Conservation (phyloP, 2,888 invertebrate genomes). For the Phytoseiulus persimilis region DNA sequence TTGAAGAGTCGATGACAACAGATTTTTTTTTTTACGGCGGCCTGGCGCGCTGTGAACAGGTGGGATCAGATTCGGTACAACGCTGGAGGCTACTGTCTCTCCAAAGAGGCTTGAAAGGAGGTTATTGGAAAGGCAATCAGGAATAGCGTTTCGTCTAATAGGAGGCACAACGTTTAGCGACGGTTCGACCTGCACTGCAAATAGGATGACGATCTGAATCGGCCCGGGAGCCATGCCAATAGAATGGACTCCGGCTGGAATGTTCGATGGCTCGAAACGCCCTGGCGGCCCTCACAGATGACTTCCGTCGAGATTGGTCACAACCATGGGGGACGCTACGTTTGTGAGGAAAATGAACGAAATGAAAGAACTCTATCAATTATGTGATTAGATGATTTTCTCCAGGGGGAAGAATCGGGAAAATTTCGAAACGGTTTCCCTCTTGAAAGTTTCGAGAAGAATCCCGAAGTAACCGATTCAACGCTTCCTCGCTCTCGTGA, state of each 20-base stretch:
- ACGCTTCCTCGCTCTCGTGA: too few relatives aligned
- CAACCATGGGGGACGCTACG: neutral
- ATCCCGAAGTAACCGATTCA: too few relatives aligned
- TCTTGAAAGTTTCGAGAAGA: too few relatives aligned
- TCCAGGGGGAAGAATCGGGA: too few relatives aligned
- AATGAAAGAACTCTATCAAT: neutral
- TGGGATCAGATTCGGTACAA: neutral
- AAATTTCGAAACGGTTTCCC: too few relatives aligned
- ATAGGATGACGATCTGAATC: neutral
- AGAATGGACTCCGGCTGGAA: neutral
- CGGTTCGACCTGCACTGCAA: neutral
- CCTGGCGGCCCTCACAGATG: neutral
- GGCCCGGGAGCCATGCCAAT: neutral
- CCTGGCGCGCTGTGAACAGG: neutral
- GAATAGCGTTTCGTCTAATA: neutral
- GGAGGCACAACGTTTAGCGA: neutral
- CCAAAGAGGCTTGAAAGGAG: neutral
- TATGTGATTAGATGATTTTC: too few relatives aligned
- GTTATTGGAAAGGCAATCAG: neutral
- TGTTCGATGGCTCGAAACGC: neutral
- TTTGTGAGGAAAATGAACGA: neutral
- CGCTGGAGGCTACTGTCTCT: neutral
- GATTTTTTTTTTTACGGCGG: neutral
- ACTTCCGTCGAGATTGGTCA: neutral
- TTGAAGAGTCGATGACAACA: neutral